A percentile compares a stretch with the other conserved stretches of the same genome.
Conservation (phyloP, 2,797 vertebrate species). For the Scolopax rusticola region DNA sequence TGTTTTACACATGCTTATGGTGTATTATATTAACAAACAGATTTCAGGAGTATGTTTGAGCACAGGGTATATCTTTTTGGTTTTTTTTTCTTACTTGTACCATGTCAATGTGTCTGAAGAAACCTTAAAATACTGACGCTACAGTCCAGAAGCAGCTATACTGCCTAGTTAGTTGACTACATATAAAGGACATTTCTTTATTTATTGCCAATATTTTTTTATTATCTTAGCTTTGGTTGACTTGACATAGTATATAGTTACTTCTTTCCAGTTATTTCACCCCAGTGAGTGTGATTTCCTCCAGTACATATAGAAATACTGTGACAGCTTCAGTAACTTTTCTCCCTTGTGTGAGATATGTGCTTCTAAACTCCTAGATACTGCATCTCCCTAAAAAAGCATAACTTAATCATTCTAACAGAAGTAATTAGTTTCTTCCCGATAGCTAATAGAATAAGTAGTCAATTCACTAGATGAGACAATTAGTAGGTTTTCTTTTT, state of each 20-base stretch:
- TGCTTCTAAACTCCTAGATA: background rate
- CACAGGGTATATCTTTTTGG: background rate
- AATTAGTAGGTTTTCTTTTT: background rate
- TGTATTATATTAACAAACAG: background rate
- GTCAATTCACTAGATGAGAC: background rate
- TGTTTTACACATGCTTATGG: background rate
- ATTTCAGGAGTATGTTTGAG: background rate
- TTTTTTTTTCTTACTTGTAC: background rate
- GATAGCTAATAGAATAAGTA: background rate
- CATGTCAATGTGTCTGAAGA: background rate
- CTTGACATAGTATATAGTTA: background rate
- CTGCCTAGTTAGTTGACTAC: background rate
- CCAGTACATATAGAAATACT: background rate
- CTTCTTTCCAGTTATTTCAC: constrained; percentile 24
- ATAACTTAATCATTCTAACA: background rate
- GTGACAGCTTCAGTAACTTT: background rate
- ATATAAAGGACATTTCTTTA: background rate
- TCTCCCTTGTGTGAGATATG: background rate
- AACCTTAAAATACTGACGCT: background rate
- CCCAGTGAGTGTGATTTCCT: background rate
- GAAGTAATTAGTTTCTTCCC: background rate
- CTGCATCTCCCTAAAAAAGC: background rate
- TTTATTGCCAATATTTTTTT: constrained; percentile 20
- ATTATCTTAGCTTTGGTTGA: constrained; percentile 39
- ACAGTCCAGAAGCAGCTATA: background rate